phyloP scores from a whole-genome alignment of 2,797 vertebrate genomes.

The Mareca strepera region DNA sequence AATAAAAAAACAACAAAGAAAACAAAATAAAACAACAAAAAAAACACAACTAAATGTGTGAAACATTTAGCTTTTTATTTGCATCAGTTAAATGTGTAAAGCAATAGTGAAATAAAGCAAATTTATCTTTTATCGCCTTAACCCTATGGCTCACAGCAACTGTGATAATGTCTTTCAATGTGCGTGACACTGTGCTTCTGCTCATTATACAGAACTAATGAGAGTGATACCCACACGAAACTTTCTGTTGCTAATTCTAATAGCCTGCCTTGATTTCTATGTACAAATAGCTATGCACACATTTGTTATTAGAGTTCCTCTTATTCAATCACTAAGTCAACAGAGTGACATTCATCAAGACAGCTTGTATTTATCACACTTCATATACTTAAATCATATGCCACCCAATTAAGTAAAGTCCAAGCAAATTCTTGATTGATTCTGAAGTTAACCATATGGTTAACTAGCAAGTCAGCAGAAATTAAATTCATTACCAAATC shows the following conservation, averaged over 20 bases:
- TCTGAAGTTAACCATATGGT: conserved; percentile 47
- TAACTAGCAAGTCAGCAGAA: conserved; percentile 34
- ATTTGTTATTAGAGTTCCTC: conserved; percentile 30
- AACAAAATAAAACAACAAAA: background rate
- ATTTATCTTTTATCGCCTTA: background rate
- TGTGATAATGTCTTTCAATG: background rate
- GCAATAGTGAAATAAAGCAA: background rate
- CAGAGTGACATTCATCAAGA: background rate
- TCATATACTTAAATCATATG: conserved; percentile 42
- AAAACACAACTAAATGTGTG: background rate
- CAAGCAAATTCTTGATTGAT: conserved; percentile 51
- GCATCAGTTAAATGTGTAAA: background rate
- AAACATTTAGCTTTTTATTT: background rate
- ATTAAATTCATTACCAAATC: background rate
- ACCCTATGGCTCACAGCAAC: background rate
- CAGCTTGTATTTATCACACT: conserved; percentile 69
- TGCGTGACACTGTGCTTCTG: background rate
- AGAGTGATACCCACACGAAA: background rate
- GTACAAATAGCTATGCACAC: conserved; percentile 16
- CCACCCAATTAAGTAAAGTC: conserved; percentile 50
- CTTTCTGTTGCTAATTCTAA: conserved; percentile 1
- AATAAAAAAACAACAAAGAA: background rate
- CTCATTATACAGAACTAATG: background rate
- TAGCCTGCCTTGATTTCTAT: conserved; percentile 1
- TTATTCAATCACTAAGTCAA: conserved; percentile 41